Conservation (phyloP, 2,797 vertebrate species). For the Notamacropus eugenii region DNA sequence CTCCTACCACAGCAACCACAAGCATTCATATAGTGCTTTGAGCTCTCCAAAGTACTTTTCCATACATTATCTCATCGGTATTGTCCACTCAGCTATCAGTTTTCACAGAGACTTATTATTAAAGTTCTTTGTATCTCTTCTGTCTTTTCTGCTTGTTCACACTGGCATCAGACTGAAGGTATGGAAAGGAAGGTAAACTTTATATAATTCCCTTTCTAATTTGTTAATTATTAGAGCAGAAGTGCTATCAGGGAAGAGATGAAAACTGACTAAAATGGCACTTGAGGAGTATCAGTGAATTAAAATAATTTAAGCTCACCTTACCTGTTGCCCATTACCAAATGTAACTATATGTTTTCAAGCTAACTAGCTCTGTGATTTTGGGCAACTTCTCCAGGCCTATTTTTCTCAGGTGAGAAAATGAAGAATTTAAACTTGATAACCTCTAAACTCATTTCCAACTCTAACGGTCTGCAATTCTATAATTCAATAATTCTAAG, state of each 20-base stretch:
- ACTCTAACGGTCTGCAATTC: neutral
- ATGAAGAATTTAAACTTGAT: neutral
- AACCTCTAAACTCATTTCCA: neutral
- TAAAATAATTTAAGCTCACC: neutral
- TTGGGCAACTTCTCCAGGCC: neutral
- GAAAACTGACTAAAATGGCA: neutral
- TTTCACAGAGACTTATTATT: neutral
- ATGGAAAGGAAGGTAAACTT: neutral
- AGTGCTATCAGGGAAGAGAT: neutral
- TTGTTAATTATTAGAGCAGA: neutral
- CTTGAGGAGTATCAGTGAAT: neutral
- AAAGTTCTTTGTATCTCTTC: neutral
- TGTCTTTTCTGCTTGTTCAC: neutral
- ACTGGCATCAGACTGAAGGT: neutral
- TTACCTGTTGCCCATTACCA: neutral
- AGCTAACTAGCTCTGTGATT: neutral
- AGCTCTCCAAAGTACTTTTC: neutral
- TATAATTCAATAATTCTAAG: neutral
- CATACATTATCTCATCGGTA: neutral
- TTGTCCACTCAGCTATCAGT: neutral
- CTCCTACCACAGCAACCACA: neutral
- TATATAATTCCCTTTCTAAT: neutral
- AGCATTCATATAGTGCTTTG: neutral
- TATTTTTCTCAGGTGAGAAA: neutral
- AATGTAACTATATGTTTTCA: neutral